Percentiles rank a stretch among this genome's conserved stretches.
phyloP scores from a whole-genome alignment of 1,140 invertebrate species.

The Homarus americanus region DNA sequence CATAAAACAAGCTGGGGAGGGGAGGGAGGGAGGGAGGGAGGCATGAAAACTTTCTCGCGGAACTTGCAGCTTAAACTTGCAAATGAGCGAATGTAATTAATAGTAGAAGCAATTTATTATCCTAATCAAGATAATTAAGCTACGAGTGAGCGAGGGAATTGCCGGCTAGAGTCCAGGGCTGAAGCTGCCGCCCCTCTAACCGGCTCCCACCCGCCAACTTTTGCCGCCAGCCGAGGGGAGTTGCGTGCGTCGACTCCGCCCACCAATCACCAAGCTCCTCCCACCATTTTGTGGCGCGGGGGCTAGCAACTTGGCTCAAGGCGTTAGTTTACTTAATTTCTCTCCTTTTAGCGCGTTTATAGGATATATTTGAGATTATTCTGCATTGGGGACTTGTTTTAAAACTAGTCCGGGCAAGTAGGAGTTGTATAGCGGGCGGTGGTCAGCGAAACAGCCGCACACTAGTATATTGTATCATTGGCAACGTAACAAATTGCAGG shows the following conservation, averaged over 20 bases:
- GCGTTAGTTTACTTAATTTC: neutral
- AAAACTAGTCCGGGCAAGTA: neutral
- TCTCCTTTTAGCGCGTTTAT: neutral
- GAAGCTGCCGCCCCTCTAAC: slow-evolving; percentile 51
- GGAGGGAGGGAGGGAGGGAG: neutral
- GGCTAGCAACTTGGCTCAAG: neutral
- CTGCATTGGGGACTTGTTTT: no score
- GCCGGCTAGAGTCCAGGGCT: neutral
- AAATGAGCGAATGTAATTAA: slow-evolving; percentile 52
- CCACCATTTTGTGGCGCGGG: slow-evolving; percentile 41
- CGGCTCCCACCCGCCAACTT: slow-evolving; percentile 19
- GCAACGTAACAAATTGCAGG: slow-evolving; percentile 40
- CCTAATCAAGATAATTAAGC: slow-evolving; percentile 49
- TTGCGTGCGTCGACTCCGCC: slow-evolving; percentile 46
- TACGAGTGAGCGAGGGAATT: slow-evolving; percentile 28
- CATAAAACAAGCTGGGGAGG: neutral
- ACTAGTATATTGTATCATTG: neutral
- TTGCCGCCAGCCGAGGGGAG: slow-evolving; percentile 5
- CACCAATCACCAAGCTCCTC: slow-evolving; percentile 43
- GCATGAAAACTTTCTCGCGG: slow-evolving; percentile 12
- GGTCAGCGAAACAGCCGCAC: neutral
- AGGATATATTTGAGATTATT: neutral
- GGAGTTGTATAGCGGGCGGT: neutral
- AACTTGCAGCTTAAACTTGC: slow-evolving; percentile 28
- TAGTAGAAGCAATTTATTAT: slow-evolving; percentile 57